phyloP scores from a whole-genome alignment of 2,888 invertebrate genomes.

The Acanthosepion esculentum region DNA sequence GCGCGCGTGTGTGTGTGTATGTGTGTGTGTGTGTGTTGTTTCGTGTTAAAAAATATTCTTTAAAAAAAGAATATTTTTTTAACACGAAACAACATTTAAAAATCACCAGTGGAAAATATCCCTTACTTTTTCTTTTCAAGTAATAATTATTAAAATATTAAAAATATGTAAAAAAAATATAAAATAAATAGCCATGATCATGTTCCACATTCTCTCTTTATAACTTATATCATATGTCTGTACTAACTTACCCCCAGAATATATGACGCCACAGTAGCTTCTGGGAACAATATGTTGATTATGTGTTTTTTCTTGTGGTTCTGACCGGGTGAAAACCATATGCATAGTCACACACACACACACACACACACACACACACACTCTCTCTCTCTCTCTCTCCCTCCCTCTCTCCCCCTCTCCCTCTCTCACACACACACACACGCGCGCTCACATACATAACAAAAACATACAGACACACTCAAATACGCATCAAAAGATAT shows the following conservation, averaged over 20 bases:
- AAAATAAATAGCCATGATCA: not conserved
- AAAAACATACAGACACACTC: too few species aligned
- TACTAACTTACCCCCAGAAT: not conserved
- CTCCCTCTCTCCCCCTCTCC: not conserved
- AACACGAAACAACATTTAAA: not conserved
- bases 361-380: not conserved
- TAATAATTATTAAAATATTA: not conserved
- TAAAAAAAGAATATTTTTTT: too few species aligned
- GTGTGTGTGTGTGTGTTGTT: too few species aligned
- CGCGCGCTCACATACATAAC: too few species aligned
- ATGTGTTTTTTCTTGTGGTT: not conserved
- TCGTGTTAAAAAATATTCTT: too few species aligned
- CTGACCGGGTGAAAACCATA: not conserved
- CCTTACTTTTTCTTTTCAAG: not conserved
- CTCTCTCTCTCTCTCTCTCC: not conserved
- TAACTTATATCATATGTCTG: not conserved
- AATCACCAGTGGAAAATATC: not conserved
- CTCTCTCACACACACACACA: not conserved
- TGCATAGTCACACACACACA: not conserved
- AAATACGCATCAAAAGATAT: too few species aligned
- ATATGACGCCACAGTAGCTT: not conserved
- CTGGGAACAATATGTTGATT: not conserved
- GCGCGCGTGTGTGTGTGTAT: too few species aligned
- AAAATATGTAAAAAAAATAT: not conserved
- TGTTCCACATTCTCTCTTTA: not conserved